Base-by-base conservation (phyloP, 2,888 invertebrate species). In the Chrysolina americana region DNA sequence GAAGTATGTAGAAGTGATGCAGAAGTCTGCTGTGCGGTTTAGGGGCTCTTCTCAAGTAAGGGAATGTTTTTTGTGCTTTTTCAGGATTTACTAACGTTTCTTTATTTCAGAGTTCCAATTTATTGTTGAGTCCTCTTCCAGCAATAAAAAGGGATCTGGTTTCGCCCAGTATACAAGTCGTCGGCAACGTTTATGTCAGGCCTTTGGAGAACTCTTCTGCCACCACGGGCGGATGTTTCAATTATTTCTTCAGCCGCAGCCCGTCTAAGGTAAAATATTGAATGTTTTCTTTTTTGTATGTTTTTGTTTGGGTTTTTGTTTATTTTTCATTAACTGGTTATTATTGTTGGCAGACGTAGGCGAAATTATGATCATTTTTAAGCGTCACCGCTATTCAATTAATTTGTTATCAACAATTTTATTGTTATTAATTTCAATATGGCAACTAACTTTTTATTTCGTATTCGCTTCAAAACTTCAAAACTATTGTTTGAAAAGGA, bases 161-260 rank as follows among this genome's bases (percentile, higher is more conserved):
- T 2, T 92, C 92, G 0, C 92, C 92, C 0, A 89, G 91, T 56
- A 87, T 91, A 6, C 88, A 91, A 75, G 89, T 93, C 23, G 89
- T 90, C 6, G 89, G 88, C 71, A 92, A 91, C 79, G 89, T 94
- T 9, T 93, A 89, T 83, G 90, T 94, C 41, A 89, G 90, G 70
- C 90, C 91, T 11, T 87, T 87, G 89, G 87, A 89, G 70, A 89
- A 88, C 81, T 87, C 89, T 10, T 85, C 86, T 74, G 86, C 87
- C 41, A 86, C 87, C 56, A 87, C 87, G 19, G 89, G 90, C 66
- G 90, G 91, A 74, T 91, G 91, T 79, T 90, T 92, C 85, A 92
- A 92, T 70, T 97, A 96, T 89, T 93, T 93, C 83, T 96, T 97
- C 89, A 95, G 94, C 87, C 92, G 94, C 80, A 96, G 96, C 88